Percentiles rank a stretch among this genome's conserved stretches.
These are phyloP conservation scores for Scelioninae gen. 1 DNA, from an alignment of 2,888 invertebrate species.

Conservation along the genomic window DNA sequence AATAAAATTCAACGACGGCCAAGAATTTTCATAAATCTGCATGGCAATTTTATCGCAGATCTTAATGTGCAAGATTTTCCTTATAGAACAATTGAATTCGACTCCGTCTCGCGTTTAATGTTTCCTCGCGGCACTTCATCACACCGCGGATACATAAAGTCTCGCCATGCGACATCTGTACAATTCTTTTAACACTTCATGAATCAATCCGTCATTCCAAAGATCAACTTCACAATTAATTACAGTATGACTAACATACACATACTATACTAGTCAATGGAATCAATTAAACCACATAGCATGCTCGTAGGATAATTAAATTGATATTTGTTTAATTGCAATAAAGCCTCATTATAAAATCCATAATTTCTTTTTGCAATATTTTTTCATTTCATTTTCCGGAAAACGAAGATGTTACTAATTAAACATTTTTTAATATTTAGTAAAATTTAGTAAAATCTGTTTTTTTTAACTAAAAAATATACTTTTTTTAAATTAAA, in stretches of 20 bases:
- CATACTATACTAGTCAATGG: constrained; percentile 11
- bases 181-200: constrained; percentile 61
- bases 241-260: constrained; percentile 37
- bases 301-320: constrained; percentile 14
- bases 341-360: background rate
- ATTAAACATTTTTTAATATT: too few species aligned
- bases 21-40: constrained; percentile 55
- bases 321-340: constrained; percentile 13
- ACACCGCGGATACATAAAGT: constrained; percentile 51
- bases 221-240: constrained; percentile 49
- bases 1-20: constrained; percentile 24
- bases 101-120: constrained; percentile 17
- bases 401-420: too few species aligned
- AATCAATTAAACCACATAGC: constrained; percentile 11
- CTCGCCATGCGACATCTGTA: constrained; percentile 52
- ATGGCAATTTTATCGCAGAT: constrained; percentile 37
- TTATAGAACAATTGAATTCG: constrained; percentile 55
- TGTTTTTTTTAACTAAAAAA: too few species aligned
- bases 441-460: too few species aligned
- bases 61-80: constrained; percentile 39
- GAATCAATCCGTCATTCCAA: constrained; percentile 61
- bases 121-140: constrained; percentile 41
- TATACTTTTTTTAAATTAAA: too few species aligned
- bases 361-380: background rate
- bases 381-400: too few species aligned